A percentile compares a stretch with the other conserved stretches of the same genome.
Conservation (phyloP, 2,888 invertebrate genomes). For the Athalia rosae region DNA sequence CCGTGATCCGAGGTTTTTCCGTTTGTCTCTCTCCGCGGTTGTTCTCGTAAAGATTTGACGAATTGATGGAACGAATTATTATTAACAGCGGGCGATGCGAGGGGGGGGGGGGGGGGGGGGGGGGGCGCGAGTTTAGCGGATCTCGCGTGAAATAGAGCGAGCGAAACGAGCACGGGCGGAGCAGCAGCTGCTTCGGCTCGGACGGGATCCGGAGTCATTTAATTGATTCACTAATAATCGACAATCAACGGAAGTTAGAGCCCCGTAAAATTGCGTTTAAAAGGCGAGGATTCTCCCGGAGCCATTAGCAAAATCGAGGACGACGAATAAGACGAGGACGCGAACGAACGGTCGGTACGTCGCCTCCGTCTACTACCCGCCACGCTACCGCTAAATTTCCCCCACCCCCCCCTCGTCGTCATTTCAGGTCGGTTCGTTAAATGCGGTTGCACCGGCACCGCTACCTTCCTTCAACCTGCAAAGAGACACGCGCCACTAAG, state of each 20-base stretch:
- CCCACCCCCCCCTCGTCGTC: conserved; percentile 1
- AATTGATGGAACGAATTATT: too few relatives aligned
- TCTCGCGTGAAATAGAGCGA: not conserved
- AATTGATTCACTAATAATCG: conserved; percentile 25
- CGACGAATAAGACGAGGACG: not conserved
- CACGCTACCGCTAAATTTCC: conserved; percentile 28
- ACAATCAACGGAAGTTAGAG: conserved; percentile 14
- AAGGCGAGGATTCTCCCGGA: not conserved
- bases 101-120: too few relatives aligned
- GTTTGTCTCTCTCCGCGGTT: too few relatives aligned
- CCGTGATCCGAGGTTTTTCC: too few relatives aligned
- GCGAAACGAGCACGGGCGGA: too few relatives aligned
- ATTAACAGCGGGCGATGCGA: too few relatives aligned
- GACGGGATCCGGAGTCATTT: not conserved
- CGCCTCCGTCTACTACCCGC: conserved; percentile 10
- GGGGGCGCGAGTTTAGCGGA: too few relatives aligned
- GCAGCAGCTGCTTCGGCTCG: not conserved
- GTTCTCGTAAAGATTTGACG: too few relatives aligned
- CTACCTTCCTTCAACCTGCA: not conserved
- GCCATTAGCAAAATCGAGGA: conserved; percentile 34
- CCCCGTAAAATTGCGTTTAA: conserved; percentile 33
- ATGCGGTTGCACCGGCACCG: conserved; percentile 25
- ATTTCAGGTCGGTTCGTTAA: conserved; percentile 34
- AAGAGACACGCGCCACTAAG: conserved; percentile 38
- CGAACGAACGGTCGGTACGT: not conserved